phyloP scores from a whole-genome alignment of 2,113 vertebrate species.

The Uropsilus gracilis region DNA sequence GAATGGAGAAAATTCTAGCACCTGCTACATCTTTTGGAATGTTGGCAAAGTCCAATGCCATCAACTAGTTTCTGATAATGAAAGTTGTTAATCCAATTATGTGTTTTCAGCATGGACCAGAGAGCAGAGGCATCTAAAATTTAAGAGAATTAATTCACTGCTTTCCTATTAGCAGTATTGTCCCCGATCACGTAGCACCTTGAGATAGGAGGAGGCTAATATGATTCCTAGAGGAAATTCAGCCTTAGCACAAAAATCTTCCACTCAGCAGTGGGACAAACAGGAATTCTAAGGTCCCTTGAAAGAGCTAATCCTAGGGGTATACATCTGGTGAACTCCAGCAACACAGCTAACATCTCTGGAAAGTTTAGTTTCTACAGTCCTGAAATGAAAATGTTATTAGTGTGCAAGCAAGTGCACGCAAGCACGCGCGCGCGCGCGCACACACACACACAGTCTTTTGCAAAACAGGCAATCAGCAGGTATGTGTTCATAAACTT shows the following conservation, averaged over 20 bases:
- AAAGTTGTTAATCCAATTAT: not conserved
- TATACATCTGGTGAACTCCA: not conserved
- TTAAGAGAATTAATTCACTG: not conserved
- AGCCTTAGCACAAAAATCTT: not conserved
- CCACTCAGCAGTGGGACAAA: not conserved
- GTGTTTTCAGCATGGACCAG: not conserved
- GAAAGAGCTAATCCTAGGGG: not conserved
- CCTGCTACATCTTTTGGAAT: not conserved
- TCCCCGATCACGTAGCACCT: not conserved
- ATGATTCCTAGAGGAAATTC: not conserved
- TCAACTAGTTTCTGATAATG: not conserved
- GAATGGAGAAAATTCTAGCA: not conserved
- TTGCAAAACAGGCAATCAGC: not conserved
- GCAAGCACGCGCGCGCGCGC: fast-evolving
- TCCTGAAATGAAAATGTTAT: not conserved
- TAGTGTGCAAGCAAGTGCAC: too few species aligned
- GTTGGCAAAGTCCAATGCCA: not conserved
- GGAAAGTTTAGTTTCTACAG: not conserved
- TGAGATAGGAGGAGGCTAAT: not conserved
- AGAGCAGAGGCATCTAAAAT: not conserved
- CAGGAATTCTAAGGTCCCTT: not conserved
- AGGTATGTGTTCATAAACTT: slow-evolving; percentile 30
- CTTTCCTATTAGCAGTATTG: not conserved
- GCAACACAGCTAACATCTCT: not conserved
- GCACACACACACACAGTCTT: not conserved